These are phyloP conservation scores for Falco concolor DNA, from an alignment of 2,797 vertebrate species.

Conservation along the genomic window DNA sequence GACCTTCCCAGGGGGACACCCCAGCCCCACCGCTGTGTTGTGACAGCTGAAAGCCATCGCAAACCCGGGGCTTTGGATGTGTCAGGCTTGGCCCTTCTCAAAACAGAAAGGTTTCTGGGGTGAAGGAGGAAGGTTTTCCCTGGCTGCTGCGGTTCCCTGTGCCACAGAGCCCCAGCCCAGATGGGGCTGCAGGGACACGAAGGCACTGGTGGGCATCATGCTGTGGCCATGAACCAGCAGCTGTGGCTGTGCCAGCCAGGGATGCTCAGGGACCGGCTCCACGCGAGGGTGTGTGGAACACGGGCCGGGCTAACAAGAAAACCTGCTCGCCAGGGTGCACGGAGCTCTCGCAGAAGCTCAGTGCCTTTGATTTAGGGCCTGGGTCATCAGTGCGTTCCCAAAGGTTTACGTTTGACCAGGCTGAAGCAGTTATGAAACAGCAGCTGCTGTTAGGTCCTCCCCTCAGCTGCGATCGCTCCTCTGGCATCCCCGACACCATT, in stretches of 20 bases:
- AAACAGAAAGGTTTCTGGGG: neutral
- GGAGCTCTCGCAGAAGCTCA: neutral
- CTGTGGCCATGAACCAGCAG: neutral
- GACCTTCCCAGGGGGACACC: neutral
- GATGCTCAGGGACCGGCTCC: neutral
- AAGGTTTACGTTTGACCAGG: neutral
- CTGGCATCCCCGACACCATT: neutral
- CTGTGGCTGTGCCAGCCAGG: neutral
- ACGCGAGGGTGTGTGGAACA: rapidly evolving
- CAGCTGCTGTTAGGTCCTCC: neutral
- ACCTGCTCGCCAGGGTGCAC: rapidly evolving
- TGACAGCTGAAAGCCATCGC: neutral
- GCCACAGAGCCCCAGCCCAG: neutral
- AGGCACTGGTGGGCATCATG: neutral
- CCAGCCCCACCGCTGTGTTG: neutral
- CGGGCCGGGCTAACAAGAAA: neutral
- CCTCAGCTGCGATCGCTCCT: neutral
- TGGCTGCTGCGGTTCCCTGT: neutral
- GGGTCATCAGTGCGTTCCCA: neutral
- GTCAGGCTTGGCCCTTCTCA: rapidly evolving
- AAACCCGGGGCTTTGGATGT: rapidly evolving
- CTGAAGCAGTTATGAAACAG: neutral
- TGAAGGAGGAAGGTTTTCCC: neutral
- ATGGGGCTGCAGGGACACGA: rapidly evolving
- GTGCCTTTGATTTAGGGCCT: neutral